Conservation (phyloP, 2,113 vertebrate genomes). For the Ceratotherium simum region DNA sequence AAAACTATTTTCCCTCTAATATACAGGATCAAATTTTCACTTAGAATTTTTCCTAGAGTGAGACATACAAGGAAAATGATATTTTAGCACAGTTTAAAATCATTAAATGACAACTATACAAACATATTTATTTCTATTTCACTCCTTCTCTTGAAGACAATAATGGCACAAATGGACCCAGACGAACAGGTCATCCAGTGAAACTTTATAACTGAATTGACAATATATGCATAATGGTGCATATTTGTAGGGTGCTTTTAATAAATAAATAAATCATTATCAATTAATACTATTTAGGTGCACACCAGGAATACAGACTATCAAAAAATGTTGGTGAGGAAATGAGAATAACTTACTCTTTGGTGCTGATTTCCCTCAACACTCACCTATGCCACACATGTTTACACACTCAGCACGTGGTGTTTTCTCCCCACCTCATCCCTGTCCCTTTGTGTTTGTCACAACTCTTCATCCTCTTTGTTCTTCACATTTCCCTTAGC, state of each 20-base stretch:
- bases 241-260: not conserved
- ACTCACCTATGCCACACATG: not conserved
- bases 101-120: not conserved
- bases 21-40: not conserved
- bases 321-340: not conserved
- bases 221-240: not conserved
- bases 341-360: not conserved
- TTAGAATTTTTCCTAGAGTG: constrained; percentile 19
- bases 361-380: not conserved
- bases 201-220: not conserved
- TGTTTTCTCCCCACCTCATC: not conserved
- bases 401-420: not conserved
- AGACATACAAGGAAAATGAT: not conserved
- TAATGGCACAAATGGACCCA: not conserved
- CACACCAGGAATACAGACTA: not conserved
- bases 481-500: not conserved
- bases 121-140: not conserved
- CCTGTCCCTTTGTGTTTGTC: not conserved
- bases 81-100: constrained; percentile 34
- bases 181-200: not conserved
- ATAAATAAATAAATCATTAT: not conserved
- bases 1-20: not conserved
- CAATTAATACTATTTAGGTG: not conserved
- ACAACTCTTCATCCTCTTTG: not conserved
- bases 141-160: not conserved